phyloP scores from a whole-genome alignment of 2,113 vertebrate genomes.

The Centrocercus urophasianus region DNA sequence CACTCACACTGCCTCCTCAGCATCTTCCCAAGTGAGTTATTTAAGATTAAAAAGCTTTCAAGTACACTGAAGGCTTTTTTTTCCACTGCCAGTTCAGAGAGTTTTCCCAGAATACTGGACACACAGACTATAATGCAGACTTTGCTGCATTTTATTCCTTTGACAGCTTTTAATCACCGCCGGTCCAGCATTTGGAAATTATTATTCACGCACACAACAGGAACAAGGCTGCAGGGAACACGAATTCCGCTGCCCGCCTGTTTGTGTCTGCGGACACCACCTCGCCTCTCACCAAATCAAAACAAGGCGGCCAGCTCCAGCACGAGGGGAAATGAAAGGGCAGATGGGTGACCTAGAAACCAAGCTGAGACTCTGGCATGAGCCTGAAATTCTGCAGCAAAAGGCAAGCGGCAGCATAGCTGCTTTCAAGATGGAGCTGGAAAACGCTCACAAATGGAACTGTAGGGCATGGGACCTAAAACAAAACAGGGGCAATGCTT shows the following conservation, averaged over 20 bases:
- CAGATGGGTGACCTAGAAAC: slow-evolving; percentile 59
- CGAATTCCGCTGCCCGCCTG: slow-evolving; percentile 52
- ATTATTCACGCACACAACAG: slow-evolving; percentile 18
- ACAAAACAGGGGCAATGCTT: neutral
- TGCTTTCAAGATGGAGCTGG: slow-evolving; percentile 12
- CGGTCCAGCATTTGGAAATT: slow-evolving; percentile 50
- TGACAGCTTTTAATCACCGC: slow-evolving; percentile 32
- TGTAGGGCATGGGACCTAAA: neutral
- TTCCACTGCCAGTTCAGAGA: neutral
- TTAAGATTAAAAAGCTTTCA: slow-evolving; percentile 12
- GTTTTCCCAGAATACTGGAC: neutral
- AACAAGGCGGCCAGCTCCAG: slow-evolving; percentile 47
- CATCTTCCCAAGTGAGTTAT: neutral
- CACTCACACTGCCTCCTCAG: neutral
- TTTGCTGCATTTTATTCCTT: neutral
- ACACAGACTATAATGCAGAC: neutral
- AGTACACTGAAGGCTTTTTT: neutral
- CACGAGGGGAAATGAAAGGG: slow-evolving; percentile 52
- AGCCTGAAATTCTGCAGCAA: slow-evolving; percentile 11
- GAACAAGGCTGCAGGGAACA: slow-evolving; percentile 46
- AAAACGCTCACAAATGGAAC: slow-evolving; percentile 18
- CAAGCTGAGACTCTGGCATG: slow-evolving; percentile 25
- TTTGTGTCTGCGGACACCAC: slow-evolving; percentile 55
- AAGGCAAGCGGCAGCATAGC: neutral
- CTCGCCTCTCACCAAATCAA: slow-evolving; percentile 62